phyloP scores from a whole-genome alignment of 2,797 vertebrate genomes.

The Hylomyscus alleni region DNA sequence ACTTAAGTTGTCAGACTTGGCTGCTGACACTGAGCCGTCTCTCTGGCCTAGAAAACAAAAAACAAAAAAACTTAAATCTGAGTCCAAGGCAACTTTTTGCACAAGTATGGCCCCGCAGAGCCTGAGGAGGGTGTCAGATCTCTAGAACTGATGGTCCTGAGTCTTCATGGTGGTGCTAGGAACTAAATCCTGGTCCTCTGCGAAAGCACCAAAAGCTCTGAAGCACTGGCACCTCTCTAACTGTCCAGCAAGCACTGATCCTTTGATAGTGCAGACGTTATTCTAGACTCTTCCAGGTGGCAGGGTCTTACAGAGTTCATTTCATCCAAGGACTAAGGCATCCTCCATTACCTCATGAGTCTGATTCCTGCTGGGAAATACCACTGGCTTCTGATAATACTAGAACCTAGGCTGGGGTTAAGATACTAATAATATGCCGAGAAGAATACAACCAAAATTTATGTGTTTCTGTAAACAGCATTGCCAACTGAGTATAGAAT shows the following conservation, averaged over 20 bases:
- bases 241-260: not conserved
- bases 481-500: slow-evolving; percentile 49
- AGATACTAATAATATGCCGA: slow-evolving; percentile 31
- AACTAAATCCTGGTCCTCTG: not conserved
- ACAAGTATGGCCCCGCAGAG: not conserved
- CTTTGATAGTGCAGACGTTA: not conserved
- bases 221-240: not conserved
- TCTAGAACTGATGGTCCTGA: not conserved
- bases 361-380: slow-evolving; percentile 18
- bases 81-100: not conserved
- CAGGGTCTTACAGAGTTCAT: slow-evolving; percentile 2
- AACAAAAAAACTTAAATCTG: not conserved
- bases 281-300: not conserved
- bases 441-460: slow-evolving; percentile 42
- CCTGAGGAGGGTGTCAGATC: not conserved
- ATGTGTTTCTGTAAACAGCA: slow-evolving; percentile 64
- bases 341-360: not conserved
- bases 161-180: not conserved
- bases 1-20: not conserved
- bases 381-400: slow-evolving; percentile 51
- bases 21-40: not conserved
- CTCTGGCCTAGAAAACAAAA: not conserved
- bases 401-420: slow-evolving; percentile 44
- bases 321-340: not conserved
- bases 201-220: not conserved